Conservation (phyloP, 2,797 vertebrate genomes). For the Smutsia gigantea region DNA sequence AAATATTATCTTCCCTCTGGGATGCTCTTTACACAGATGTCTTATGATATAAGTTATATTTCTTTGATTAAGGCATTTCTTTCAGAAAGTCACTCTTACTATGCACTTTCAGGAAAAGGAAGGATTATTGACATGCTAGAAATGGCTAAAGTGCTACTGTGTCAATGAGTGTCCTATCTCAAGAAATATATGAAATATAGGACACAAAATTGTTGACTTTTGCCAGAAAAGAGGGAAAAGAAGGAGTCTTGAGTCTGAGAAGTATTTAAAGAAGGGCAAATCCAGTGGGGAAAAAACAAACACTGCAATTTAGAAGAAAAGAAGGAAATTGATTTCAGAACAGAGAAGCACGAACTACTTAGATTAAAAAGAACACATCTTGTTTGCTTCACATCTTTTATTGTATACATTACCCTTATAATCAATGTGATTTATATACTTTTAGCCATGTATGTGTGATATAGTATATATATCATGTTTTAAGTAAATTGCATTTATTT, state of each 20-base stretch:
- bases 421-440: not conserved
- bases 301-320: not conserved
- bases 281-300: not conserved
- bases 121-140: not conserved
- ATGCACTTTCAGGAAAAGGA: not conserved
- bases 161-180: not conserved
- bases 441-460: not conserved
- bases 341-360: not conserved
- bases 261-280: not conserved
- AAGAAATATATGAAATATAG: not conserved
- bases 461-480: not conserved
- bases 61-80: not conserved
- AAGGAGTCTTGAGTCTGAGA: not conserved
- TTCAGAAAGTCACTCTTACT: slow-evolving; percentile 12
- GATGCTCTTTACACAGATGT: not conserved
- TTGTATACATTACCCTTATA: not conserved
- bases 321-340: not conserved
- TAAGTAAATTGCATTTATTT: not conserved
- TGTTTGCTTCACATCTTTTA: slow-evolving; percentile 8
- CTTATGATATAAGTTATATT: not conserved
- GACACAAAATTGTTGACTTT: not conserved
- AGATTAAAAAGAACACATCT: not conserved
- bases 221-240: not conserved
- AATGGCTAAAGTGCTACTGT: not conserved
- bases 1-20: not conserved